phyloP scores from a whole-genome alignment of 2,113 vertebrate species.

The Xyliphius kryptos region DNA sequence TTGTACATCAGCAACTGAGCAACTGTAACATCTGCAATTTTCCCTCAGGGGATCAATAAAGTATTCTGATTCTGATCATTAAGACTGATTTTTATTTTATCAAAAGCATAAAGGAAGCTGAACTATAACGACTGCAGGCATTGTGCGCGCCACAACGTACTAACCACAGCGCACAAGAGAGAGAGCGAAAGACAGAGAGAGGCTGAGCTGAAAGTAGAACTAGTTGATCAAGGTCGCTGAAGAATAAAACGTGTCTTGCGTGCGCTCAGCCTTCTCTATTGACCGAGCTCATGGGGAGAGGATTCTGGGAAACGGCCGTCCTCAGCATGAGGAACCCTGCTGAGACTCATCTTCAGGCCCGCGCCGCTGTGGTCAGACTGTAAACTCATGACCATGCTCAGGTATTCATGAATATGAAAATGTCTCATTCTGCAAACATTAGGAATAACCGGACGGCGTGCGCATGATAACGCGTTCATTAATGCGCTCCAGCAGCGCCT shows the following conservation, averaged over 20 bases:
- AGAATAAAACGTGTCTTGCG: not conserved
- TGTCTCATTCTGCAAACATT: not conserved
- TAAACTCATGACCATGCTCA: not conserved
- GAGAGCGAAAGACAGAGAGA: not conserved
- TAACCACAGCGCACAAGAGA: no score
- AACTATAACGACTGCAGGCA: no score
- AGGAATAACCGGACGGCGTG: no score
- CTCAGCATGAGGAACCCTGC: conserved; percentile 2
- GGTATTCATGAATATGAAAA: not conserved
- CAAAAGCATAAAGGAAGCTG: no score
- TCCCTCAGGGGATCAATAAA: no score
- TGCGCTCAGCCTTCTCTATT: not conserved
- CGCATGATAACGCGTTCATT: no score
- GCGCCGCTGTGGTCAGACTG: not conserved
- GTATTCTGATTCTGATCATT: no score
- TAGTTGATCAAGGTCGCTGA: not conserved
- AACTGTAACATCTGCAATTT: no score
- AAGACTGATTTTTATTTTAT: no score
- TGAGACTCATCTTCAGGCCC: not conserved
- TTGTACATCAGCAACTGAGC: no score
- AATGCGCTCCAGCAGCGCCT: no score
- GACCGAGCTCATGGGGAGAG: not conserved
- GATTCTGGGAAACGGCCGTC: conserved; percentile 26
- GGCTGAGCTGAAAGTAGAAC: not conserved
- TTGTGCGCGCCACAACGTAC: no score